Conservation (phyloP, 1,140 invertebrate species). For the Plodia interpunctella region DNA sequence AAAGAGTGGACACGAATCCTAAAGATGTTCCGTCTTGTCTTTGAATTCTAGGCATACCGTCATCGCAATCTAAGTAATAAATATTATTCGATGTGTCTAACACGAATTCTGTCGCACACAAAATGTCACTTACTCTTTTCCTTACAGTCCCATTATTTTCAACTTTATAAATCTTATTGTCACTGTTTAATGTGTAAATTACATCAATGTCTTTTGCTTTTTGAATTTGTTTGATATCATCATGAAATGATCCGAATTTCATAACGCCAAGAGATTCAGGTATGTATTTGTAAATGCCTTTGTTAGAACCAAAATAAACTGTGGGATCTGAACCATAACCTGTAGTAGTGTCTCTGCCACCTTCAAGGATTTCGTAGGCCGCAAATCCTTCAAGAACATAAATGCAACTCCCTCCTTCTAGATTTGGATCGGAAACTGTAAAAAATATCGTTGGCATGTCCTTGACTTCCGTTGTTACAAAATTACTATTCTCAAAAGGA, state of each 20-base stretch:
- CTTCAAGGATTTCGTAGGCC: conserved; percentile 59
- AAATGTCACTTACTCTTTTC: conserved; percentile 31
- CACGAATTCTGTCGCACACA: conserved; percentile 52
- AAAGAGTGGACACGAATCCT: conserved; percentile 29
- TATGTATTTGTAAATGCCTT: conserved; percentile 55
- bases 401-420: conserved; percentile 51
- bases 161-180: conserved; percentile 44
- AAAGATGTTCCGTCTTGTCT: conserved; percentile 35
- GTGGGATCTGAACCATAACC: conserved; percentile 45
- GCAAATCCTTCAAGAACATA: conserved; percentile 55
- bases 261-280: conserved; percentile 45
- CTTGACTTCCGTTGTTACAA: conserved; percentile 31
- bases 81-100: conserved; percentile 60
- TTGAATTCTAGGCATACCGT: conserved; percentile 38
- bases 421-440: conserved; percentile 40
- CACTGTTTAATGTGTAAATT: conserved; percentile 45
- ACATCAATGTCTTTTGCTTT: conserved; percentile 50
- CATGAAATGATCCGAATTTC: conserved; percentile 45
- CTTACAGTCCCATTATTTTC: conserved; percentile 47
- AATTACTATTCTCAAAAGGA: conserved; percentile 40
- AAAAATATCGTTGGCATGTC: conserved; percentile 57
- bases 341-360: conserved; percentile 50
- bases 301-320: conserved; percentile 53
- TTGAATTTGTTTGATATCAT: conserved; percentile 57
- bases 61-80: conserved; percentile 49